Conservation (phyloP, 2,113 vertebrate species). For the Cricetomys ansorgei region DNA sequence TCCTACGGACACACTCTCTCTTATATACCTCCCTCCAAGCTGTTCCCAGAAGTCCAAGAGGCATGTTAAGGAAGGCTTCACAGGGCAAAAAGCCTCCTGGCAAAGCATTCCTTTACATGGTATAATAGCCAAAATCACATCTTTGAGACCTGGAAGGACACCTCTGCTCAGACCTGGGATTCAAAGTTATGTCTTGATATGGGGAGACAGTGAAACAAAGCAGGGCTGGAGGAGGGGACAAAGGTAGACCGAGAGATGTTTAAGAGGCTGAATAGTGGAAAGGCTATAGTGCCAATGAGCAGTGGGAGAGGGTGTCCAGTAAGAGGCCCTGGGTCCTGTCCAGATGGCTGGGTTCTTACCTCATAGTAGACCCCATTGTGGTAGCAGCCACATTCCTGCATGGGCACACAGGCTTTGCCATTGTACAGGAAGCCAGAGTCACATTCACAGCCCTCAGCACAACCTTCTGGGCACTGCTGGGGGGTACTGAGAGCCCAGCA, state of each 20-base stretch:
- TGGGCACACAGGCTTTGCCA: constrained; percentile 83
- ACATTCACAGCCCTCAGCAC: constrained; percentile 90
- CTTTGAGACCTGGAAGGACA: background rate
- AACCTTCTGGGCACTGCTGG: constrained; percentile 75
- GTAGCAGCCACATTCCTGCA: constrained; percentile 88
- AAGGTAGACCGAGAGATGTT: rapidly evolving
- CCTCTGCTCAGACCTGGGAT: background rate
- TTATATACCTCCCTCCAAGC: too few relatives aligned
- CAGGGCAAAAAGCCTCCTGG: too few relatives aligned
- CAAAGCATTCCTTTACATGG: too few relatives aligned
- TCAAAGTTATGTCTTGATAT: background rate
- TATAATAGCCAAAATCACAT: background rate
- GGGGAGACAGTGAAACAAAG: background rate
- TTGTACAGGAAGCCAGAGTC: constrained; percentile 84
- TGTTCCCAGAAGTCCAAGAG: too few relatives aligned
- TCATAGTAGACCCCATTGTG: constrained; percentile 85
- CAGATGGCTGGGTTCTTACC: constrained; percentile 71
- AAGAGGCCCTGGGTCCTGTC: rapidly evolving
- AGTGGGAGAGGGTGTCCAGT: rapidly evolving
- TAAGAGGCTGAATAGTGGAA: background rate
- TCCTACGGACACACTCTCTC: too few relatives aligned
- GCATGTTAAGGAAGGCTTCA: too few relatives aligned
- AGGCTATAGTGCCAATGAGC: background rate
- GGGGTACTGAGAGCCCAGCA: constrained; percentile 83
- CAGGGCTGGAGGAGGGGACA: background rate